These are phyloP conservation scores for Glomeris maerens DNA, from an alignment of 1,140 invertebrate genomes.

Conservation along the genomic window DNA sequence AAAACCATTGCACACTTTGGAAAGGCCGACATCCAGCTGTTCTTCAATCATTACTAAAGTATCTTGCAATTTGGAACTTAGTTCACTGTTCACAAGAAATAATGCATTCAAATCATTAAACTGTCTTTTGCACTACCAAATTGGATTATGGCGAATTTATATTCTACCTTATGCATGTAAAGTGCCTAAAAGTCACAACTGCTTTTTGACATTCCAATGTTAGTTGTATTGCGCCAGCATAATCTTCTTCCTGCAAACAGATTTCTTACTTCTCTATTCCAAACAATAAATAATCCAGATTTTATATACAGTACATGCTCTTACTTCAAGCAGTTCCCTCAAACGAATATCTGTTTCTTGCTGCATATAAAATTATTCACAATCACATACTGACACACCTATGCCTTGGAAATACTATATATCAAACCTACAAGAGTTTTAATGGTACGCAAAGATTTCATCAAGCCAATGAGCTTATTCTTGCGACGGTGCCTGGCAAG, in stretches of 20 bases:
- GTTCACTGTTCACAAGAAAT: slow-evolving; percentile 39
- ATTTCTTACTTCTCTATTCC: background rate
- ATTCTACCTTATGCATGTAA: slow-evolving; percentile 48
- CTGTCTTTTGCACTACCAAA: background rate
- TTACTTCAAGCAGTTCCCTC: slow-evolving; percentile 52
- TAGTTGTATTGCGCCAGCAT: slow-evolving; percentile 71
- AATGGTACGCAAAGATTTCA: slow-evolving; percentile 64
- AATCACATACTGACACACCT: slow-evolving; percentile 1
- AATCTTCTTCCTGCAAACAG: slow-evolving; percentile 55
- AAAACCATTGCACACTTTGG: slow-evolving; percentile 42
- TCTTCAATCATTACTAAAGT: slow-evolving; percentile 82
- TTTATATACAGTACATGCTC: slow-evolving; percentile 1
- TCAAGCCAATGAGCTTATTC: slow-evolving; percentile 57
- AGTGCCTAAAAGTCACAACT: slow-evolving; percentile 63
- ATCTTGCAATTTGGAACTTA: slow-evolving; percentile 76
- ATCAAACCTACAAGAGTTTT: slow-evolving; percentile 51
- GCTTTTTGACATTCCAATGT: slow-evolving; percentile 75
- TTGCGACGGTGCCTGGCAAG: slow-evolving; percentile 72
- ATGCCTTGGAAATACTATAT: background rate
- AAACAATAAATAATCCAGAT: slow-evolving; percentile 8
- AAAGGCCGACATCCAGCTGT: slow-evolving; percentile 70
- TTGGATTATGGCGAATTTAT: background rate
- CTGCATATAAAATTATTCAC: slow-evolving; percentile 31
- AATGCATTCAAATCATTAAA: too few species aligned
- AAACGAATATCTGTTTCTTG: slow-evolving; percentile 69